phyloP scores from a whole-genome alignment of 1,140 invertebrate species.

The Heterodera carotae region DNA sequence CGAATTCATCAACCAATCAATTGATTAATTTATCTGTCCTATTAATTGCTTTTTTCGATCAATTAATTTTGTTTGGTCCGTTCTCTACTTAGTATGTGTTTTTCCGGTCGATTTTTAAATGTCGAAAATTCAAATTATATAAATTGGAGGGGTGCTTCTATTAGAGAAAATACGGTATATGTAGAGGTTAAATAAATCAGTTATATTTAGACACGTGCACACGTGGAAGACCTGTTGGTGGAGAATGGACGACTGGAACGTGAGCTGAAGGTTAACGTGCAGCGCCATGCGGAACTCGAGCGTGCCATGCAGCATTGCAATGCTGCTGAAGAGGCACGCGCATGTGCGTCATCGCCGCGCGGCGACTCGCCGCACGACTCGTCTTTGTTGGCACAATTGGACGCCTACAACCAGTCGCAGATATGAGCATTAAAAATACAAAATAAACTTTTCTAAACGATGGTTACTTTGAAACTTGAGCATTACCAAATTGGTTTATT shows the following conservation, averaged over 20 bases:
- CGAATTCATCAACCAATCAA: too few species aligned
- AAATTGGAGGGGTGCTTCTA: too few species aligned
- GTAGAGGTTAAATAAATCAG: neutral
- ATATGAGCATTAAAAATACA: too few species aligned
- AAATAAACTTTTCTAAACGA: too few species aligned
- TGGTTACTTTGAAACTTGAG: too few species aligned
- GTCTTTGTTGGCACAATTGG: slow-evolving; percentile 42
- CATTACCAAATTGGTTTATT: too few species aligned
- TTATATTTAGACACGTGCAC: slow-evolving; percentile 30
- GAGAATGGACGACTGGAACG: slow-evolving; percentile 48
- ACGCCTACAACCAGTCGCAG: slow-evolving; percentile 43
- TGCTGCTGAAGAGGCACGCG: slow-evolving; percentile 9
- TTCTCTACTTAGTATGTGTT: neutral
- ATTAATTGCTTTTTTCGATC: too few species aligned
- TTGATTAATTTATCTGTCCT: too few species aligned
- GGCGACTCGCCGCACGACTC: slow-evolving; percentile 39
- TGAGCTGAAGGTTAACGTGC: slow-evolving; percentile 40
- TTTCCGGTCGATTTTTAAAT: slow-evolving; percentile 16
- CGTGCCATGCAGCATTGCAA: slow-evolving; percentile 27
- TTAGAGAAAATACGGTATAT: neutral
- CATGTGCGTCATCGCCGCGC: slow-evolving; percentile 14
- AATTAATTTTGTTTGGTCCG: too few species aligned
- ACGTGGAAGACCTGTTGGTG: slow-evolving; percentile 41
- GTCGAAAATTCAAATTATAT: neutral
- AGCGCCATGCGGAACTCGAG: slow-evolving; percentile 43